Evolutionary conservation across 2,888 invertebrate species (phyloP).

Genomic region (Melanchra persicariae): DNA sequence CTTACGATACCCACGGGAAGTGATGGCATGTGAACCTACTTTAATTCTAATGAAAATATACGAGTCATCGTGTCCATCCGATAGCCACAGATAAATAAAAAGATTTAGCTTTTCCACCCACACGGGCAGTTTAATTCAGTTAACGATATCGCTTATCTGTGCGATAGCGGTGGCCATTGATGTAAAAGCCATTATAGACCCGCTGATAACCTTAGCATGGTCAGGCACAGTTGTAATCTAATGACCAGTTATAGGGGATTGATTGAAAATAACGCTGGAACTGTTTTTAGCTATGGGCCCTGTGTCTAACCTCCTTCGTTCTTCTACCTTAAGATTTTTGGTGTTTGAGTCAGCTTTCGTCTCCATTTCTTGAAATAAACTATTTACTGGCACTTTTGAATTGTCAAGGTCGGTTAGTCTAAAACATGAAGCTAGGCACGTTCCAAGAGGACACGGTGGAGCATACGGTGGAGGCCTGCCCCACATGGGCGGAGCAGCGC

Average conservation of each 20-base stretch:
- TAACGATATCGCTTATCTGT: slow-evolving; percentile 45
- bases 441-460: too few species aligned
- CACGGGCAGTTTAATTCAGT: slow-evolving; percentile 47
- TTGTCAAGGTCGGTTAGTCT: too few species aligned
- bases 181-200: slow-evolving; percentile 38
- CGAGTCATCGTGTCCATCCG: background rate
- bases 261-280: background rate
- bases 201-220: slow-evolving; percentile 48
- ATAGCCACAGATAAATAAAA: slow-evolving; percentile 36
- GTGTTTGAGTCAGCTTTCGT: too few species aligned
- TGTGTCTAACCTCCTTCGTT: too few species aligned
- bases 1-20: too few species aligned
- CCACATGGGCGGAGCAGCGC: too few species aligned
- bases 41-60: background rate
- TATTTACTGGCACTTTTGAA: too few species aligned
- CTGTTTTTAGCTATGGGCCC: background rate
- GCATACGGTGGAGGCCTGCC: too few species aligned
- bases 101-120: slow-evolving; percentile 32
- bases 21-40: too few species aligned
- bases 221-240: slow-evolving; percentile 4
- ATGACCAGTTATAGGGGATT: background rate
- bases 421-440: too few species aligned
- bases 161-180: slow-evolving; percentile 57
- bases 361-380: too few species aligned
- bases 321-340: too few species aligned